Evolutionary conservation across 2,113 vertebrate genomes (phyloP).

Genomic region (Rhineura floridana): DNA sequence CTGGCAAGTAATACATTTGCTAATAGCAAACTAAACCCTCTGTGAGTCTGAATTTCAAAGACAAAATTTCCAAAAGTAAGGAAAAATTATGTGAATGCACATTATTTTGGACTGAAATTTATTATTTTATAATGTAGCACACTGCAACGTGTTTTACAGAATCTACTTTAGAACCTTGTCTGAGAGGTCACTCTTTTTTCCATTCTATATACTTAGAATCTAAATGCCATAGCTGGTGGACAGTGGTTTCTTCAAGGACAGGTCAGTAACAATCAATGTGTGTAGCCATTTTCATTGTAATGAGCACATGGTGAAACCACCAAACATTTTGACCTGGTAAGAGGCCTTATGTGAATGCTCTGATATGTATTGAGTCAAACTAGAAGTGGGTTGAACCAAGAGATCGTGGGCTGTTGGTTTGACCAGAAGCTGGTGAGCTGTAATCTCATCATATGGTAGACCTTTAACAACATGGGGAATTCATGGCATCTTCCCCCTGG

Average conservation of each 20-base stretch:
- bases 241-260: background rate
- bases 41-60: constrained; percentile 8
- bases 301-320: background rate
- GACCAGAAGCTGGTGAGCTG: background rate
- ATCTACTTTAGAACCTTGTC: background rate
- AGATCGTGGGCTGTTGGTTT: background rate
- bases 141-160: background rate
- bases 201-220: background rate
- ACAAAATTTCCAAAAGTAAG: background rate
- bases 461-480: background rate
- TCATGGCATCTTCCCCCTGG: background rate
- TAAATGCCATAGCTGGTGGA: background rate
- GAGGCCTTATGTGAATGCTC: background rate
- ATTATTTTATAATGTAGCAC: background rate
- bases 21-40: constrained; percentile 10
- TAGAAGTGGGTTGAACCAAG: background rate
- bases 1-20: constrained; percentile 6
- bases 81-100: background rate
- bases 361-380: background rate
- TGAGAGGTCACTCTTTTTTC: background rate
- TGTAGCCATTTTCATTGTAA: background rate
- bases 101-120: background rate
- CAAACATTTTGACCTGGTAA: background rate
- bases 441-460: no score
- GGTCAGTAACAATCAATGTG: background rate